Percentiles rank a stretch among this genome's conserved stretches.
Conservation (phyloP, 1,140 invertebrate genomes). For the Eriocheir sinensis region DNA sequence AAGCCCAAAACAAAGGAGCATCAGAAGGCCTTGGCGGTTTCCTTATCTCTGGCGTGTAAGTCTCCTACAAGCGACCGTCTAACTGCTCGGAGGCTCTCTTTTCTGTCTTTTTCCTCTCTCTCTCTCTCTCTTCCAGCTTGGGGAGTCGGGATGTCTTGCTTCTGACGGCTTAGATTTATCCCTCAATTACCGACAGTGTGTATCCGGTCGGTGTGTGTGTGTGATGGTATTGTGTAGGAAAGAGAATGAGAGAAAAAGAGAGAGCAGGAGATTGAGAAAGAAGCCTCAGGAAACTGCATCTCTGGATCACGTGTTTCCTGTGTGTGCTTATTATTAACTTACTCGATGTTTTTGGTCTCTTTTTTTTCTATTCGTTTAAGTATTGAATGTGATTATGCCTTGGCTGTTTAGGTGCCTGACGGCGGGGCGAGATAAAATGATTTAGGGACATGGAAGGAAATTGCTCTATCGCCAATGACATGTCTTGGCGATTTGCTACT, state of each 20-base stretch:
- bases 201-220: background rate
- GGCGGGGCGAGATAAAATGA: too few species aligned
- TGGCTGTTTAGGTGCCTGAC: too few species aligned
- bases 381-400: too few species aligned
- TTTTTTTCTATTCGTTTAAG: too few species aligned
- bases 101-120: too few species aligned
- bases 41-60: background rate
- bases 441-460: too few species aligned
- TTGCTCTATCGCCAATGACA: too few species aligned
- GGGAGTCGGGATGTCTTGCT: background rate
- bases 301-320: background rate
- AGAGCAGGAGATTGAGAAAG: background rate
- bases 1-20: constrained; percentile 10
- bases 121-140: constrained; percentile 46
- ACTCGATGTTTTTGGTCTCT: too few species aligned
- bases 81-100: background rate
- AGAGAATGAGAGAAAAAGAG: too few species aligned
- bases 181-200: background rate
- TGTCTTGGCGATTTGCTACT: too few species aligned
- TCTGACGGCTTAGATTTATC: background rate
- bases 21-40: background rate
- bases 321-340: background rate
- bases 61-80: background rate
- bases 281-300: background rate
- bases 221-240: background rate